Evolutionary conservation across 2,797 vertebrate species (phyloP).

Genomic region (Eospalax fontanierii): DNA sequence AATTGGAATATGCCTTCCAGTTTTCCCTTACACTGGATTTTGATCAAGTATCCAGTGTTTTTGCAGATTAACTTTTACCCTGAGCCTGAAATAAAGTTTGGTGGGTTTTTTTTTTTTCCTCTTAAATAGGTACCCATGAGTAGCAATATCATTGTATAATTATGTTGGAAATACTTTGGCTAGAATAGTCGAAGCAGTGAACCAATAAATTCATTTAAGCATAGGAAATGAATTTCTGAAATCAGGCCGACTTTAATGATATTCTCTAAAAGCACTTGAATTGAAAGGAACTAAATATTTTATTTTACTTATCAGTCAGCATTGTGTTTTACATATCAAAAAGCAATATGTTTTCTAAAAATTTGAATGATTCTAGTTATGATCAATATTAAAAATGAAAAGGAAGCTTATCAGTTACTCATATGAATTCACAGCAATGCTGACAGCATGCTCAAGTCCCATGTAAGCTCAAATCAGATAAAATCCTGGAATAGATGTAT

Average conservation of each 20-base stretch:
- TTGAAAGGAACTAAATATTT: background rate
- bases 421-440: no score
- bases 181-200: conserved; percentile 1
- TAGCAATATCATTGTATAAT: background rate
- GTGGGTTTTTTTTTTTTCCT: no score
- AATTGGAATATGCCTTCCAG: background rate
- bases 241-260: conserved; percentile 53
- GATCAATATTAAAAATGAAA: background rate
- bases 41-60: background rate
- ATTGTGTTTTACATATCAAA: conserved; percentile 33
- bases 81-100: background rate
- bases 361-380: background rate
- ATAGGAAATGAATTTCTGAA: background rate
- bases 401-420: background rate
- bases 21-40: background rate
- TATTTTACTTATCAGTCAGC: conserved; percentile 24
- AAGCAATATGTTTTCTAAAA: conserved; percentile 44
- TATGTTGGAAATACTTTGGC: background rate
- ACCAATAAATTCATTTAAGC: background rate
- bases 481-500: no score
- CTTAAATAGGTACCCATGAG: background rate
- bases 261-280: conserved; percentile 5
- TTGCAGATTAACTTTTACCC: background rate
- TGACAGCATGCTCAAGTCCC: no score
- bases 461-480: no score